Conservation (phyloP, 2,797 vertebrate species). For the Oryzias dopingdopingensis region DNA sequence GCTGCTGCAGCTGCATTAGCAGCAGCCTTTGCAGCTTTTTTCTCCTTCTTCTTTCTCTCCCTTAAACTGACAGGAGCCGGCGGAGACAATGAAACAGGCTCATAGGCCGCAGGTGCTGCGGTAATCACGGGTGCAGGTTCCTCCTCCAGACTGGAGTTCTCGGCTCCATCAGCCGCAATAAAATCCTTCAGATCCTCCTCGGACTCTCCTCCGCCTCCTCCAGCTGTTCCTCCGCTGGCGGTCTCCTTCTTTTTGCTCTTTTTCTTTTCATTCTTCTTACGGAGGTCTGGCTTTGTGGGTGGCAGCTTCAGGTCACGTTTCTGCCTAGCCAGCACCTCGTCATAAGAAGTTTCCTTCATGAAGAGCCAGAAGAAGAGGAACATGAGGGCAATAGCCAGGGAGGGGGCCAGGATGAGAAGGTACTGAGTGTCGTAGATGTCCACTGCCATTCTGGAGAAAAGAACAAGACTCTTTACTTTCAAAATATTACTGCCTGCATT, state of each 20-base stretch:
- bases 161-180: constrained; percentile 79
- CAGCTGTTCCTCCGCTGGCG: constrained; percentile 74
- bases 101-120: constrained; percentile 48
- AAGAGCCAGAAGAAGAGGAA: constrained; percentile 99
- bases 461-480: neutral
- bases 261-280: constrained; percentile 95
- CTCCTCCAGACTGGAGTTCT: constrained; percentile 67
- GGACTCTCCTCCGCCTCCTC: constrained; percentile 85
- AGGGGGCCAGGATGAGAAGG: constrained; percentile 92
- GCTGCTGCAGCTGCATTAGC: constrained; percentile 28
- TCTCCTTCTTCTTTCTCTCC: constrained; percentile 95
- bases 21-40: constrained; percentile 81
- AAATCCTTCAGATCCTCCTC: constrained; percentile 91
- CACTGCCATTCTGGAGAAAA: constrained; percentile 83
- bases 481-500: neutral
- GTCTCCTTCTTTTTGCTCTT: constrained; percentile 96
- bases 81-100: constrained; percentile 45
- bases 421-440: constrained; percentile 96
- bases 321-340: constrained; percentile 93
- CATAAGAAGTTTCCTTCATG: constrained; percentile 98
- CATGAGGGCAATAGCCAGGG: constrained; percentile 92
- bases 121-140: constrained; percentile 51
- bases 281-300: constrained; percentile 81
- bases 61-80: constrained; percentile 76
- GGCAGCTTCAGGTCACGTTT: constrained; percentile 89